phyloP scores from a whole-genome alignment of 92 coral and sea anemone species.

The Nematostella vectensis region DNA sequence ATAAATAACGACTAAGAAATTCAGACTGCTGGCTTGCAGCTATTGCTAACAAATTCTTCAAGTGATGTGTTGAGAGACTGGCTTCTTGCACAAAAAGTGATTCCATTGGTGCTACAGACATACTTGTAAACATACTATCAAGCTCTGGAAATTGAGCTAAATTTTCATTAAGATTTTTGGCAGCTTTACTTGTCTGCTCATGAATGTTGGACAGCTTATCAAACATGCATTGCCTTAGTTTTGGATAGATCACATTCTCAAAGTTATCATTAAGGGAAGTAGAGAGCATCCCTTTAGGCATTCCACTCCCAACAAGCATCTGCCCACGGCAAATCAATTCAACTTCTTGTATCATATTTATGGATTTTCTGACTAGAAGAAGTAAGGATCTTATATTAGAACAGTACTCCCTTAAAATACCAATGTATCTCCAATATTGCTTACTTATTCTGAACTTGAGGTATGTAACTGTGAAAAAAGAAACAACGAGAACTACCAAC shows the following conservation, averaged over 20 bases:
- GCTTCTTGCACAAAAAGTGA: slow-evolving; percentile 9
- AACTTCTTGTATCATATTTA: slow-evolving; percentile 79
- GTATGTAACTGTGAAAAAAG: neutral
- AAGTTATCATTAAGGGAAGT: slow-evolving; percentile 6
- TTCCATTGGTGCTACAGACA: slow-evolving; percentile 30
- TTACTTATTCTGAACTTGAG: slow-evolving; percentile 5
- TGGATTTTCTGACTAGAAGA: slow-evolving; percentile 47
- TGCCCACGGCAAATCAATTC: slow-evolving; percentile 69
- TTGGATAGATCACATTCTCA: slow-evolving; percentile 43
- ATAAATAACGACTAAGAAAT: slow-evolving; percentile 53
- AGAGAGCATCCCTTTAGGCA: slow-evolving; percentile 25
- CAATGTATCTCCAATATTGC: slow-evolving; percentile 22
- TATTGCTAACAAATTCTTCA: slow-evolving; percentile 38
- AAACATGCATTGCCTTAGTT: slow-evolving; percentile 36
- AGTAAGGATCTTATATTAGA: slow-evolving; percentile 22
- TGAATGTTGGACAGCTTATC: slow-evolving; percentile 21
- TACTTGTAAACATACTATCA: slow-evolving; percentile 40
- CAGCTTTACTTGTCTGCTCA: slow-evolving; percentile 12
- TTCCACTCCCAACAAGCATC: slow-evolving; percentile 53
- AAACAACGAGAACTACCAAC: neutral
- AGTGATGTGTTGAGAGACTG: slow-evolving; percentile 40
- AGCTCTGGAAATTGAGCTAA: slow-evolving; percentile 40
- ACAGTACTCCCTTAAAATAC: slow-evolving; percentile 26
- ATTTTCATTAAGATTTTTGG: no score
- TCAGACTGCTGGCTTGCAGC: slow-evolving; percentile 61